Conservation (phyloP, 2,113 vertebrate genomes). For the Petrocephalus microphthalmus region DNA sequence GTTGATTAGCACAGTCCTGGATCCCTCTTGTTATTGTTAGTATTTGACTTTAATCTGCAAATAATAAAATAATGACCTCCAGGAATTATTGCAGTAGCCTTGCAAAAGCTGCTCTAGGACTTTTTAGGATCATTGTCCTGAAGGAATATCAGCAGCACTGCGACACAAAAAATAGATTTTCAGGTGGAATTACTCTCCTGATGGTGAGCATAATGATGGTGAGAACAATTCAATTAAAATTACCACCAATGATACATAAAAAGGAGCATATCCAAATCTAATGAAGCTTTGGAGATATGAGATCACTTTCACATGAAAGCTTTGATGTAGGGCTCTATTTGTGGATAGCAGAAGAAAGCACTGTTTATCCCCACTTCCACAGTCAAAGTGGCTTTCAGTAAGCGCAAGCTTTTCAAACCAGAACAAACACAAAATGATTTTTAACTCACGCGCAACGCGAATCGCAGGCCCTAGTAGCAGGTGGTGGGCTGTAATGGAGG, state of each 20-base stretch:
- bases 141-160: neutral
- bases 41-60: neutral
- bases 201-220: neutral
- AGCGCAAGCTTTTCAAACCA: neutral
- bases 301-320: neutral
- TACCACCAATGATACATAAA: neutral
- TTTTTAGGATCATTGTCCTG: neutral
- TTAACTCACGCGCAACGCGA: neutral
- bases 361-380: neutral
- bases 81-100: neutral
- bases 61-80: neutral
- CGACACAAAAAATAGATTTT: neutral
- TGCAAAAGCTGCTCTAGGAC: neutral
- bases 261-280: neutral
- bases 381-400: neutral
- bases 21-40: neutral
- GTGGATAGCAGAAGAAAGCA: neutral
- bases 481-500: neutral
- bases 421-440: neutral
- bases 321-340: neutral
- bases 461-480: neutral
- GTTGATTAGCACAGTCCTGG: neutral
- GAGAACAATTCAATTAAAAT: constrained; percentile 9
- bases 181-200: neutral
- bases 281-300: neutral